Percentiles rank a stretch among this genome's conserved stretches.
These are phyloP conservation scores for Rutilus rutilus DNA, from an alignment of 2,113 vertebrate genomes.

Conservation along the genomic window DNA sequence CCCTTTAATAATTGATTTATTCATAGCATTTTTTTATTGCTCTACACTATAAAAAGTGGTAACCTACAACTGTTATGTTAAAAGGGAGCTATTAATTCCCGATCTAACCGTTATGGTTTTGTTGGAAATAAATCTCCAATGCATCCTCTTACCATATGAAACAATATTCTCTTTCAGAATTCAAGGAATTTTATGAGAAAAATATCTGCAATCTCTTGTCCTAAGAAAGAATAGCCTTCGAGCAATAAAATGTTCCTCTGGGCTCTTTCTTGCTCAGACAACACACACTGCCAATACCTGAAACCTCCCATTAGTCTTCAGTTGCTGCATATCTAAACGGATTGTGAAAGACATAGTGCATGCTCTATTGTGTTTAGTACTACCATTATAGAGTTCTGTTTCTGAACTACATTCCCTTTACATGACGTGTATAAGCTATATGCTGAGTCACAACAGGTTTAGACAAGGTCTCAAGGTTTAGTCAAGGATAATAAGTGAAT, in stretches of 20 bases:
- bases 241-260: not conserved
- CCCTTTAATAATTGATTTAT: not conserved
- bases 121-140: not conserved
- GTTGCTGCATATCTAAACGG: not conserved
- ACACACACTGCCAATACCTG: not conserved
- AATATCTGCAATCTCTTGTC: not conserved
- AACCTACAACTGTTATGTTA: not conserved
- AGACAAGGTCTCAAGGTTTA: slow-evolving; percentile 23
- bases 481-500: slow-evolving; percentile 2
- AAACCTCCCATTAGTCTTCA: slow-evolving; percentile 11
- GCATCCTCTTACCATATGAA: not conserved
- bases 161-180: not conserved
- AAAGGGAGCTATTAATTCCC: too few species aligned
- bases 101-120: not conserved
- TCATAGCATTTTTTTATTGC: not conserved
- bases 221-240: not conserved
- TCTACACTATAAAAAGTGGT: not conserved
- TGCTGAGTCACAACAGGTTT: slow-evolving; percentile 40
- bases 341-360: not conserved
- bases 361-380: not conserved
- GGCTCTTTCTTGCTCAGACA: not conserved
- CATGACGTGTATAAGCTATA: not conserved
- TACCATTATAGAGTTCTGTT: not conserved
- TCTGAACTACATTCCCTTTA: not conserved
- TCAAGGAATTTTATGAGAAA: not conserved